Evolutionary conservation across 2,797 vertebrate species (phyloP).

Genomic region (Enteromius fasciolatus): DNA sequence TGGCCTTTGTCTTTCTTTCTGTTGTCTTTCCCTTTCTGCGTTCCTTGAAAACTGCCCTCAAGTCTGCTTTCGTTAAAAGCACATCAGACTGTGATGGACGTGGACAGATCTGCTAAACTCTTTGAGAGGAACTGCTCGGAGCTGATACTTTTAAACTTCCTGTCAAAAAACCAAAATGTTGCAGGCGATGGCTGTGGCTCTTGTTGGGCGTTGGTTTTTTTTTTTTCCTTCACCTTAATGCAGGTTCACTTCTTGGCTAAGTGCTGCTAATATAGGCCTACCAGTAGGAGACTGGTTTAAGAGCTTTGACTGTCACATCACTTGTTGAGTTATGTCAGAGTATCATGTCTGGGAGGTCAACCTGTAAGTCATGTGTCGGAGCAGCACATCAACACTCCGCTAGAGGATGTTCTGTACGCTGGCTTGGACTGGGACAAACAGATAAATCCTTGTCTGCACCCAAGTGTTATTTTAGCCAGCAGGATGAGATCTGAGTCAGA

Average conservation of each 20-base stretch:
- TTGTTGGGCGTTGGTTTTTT: not conserved
- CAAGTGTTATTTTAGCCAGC: conserved; percentile 24
- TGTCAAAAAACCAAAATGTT: conserved; percentile 26
- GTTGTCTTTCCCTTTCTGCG: not conserved
- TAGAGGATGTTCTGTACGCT: conserved; percentile 26
- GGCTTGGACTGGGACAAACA: conserved; percentile 7
- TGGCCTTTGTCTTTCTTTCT: conserved; percentile 12
- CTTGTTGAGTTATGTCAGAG: conserved; percentile 12
- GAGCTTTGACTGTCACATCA: not conserved
- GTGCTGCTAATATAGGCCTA: conserved; percentile 29
- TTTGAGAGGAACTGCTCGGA: conserved; percentile 24
- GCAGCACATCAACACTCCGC: conserved; percentile 7
- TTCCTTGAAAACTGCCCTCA: conserved; percentile 44
- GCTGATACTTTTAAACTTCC: conserved; percentile 22
- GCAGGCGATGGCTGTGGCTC: not conserved
- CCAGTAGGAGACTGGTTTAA: conserved; percentile 31
- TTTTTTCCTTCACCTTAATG: not conserved
- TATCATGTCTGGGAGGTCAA: conserved; percentile 1
- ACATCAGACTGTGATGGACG: conserved; percentile 40
- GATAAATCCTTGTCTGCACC: conserved; percentile 26
- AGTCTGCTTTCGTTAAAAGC: conserved; percentile 49
- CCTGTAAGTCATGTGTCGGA: conserved; percentile 9
- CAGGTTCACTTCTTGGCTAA: not conserved
- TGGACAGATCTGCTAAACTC: conserved; percentile 46
- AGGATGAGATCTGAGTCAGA: conserved; percentile 14